These are phyloP conservation scores for Drosophila falleni DNA, from an alignment of 2,888 invertebrate genomes.

Conservation along the genomic window DNA sequence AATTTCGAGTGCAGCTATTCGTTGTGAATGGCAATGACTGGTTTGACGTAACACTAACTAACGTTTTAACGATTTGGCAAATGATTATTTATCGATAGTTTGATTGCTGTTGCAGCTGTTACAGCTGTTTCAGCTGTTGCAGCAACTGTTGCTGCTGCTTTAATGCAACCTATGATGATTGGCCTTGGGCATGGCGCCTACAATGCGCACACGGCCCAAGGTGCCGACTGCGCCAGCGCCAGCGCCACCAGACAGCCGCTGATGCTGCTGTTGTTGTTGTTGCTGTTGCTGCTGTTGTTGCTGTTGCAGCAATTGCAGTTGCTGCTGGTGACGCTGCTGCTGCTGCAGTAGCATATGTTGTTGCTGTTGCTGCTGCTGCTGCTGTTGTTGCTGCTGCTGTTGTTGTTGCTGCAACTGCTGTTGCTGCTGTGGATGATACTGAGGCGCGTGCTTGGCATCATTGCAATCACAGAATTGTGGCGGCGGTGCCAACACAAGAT, in stretches of 20 bases:
- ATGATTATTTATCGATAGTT: constrained; percentile 61
- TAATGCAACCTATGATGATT: constrained; percentile 84
- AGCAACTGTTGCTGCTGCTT: constrained; percentile 18
- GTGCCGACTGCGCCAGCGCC: constrained; percentile 77
- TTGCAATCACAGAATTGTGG: constrained; percentile 94
- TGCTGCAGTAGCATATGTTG: constrained; percentile 60
- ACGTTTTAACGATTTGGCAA: constrained; percentile 78
- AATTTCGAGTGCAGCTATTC: constrained; percentile 61
- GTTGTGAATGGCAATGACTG: constrained; percentile 81
- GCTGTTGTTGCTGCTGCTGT: constrained; percentile 63
- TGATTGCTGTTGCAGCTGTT: constrained; percentile 14
- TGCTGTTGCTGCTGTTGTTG: constrained; percentile 65
- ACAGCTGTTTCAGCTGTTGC: constrained; percentile 9
- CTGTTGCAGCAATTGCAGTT: constrained; percentile 70
- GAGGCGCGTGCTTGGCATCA: constrained; percentile 85
- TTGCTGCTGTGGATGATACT: constrained; percentile 73
- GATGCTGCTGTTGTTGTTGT: constrained; percentile 76
- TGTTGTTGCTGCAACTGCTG: constrained; percentile 71
- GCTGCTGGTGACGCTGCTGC: constrained; percentile 66
- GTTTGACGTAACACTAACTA: constrained; percentile 68
- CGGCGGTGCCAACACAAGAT: constrained; percentile 92
- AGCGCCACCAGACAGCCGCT: constrained; percentile 70
- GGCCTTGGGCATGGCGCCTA: constrained; percentile 93
- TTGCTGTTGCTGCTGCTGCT: constrained; percentile 70
- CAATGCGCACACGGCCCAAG: constrained; percentile 90